These are phyloP conservation scores for Carpatolechia fugitivella DNA, from an alignment of 2,888 invertebrate genomes.

Conservation along the genomic window DNA sequence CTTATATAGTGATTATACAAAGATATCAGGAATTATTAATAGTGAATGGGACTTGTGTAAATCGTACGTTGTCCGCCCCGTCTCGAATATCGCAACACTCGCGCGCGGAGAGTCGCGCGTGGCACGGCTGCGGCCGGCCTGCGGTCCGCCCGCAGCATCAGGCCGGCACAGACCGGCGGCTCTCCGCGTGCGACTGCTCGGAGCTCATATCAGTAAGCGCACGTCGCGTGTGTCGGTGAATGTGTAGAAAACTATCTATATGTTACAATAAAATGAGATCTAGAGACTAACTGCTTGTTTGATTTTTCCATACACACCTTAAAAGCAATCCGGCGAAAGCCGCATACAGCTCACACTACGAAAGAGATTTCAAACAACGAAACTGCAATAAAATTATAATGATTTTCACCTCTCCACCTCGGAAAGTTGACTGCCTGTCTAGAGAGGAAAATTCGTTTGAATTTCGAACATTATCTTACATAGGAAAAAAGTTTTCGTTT, in stretches of 20 bases:
- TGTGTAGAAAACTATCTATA: conserved; percentile 74
- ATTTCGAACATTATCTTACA: too few species aligned
- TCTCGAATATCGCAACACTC: neutral
- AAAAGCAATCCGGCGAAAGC: neutral
- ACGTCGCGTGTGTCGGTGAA: conserved; percentile 64
- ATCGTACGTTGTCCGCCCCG: conserved; percentile 21
- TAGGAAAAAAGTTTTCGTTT: too few species aligned
- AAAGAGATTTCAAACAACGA: too few species aligned
- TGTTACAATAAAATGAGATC: conserved; percentile 74
- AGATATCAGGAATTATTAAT: conserved; percentile 8
- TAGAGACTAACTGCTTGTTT: conserved; percentile 52
- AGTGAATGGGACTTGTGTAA: conserved; percentile 9
- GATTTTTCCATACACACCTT: conserved; percentile 33
- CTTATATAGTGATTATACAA: conserved; percentile 9
- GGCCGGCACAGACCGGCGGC: conserved; percentile 14
- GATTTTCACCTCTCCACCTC: too few species aligned
- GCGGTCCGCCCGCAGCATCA: conserved; percentile 10
- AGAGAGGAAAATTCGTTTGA: too few species aligned
- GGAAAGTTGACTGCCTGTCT: too few species aligned
- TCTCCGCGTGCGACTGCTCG: conserved; percentile 41
- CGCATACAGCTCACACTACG: too few species aligned
- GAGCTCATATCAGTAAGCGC: conserved; percentile 73
- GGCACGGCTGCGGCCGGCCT: conserved; percentile 16
- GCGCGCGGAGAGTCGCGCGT: conserved; percentile 11
- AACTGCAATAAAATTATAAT: too few species aligned